Evolutionary conservation across 2,113 vertebrate genomes (phyloP), one percentile per base, ranked within the genome.

Genomic region (Petaurus breviceps): DNA sequence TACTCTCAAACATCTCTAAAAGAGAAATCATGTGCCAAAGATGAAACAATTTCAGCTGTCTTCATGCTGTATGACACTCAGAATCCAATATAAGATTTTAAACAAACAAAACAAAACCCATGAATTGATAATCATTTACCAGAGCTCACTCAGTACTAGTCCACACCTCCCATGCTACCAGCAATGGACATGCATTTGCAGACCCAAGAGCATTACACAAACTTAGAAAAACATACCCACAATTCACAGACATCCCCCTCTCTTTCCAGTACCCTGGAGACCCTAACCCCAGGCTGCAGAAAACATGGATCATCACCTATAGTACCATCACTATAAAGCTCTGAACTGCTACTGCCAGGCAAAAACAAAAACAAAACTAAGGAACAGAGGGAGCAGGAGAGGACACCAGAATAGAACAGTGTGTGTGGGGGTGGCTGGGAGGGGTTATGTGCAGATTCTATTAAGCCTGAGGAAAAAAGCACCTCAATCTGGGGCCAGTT

Each of bases 341-440:
- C 25, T 57, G 8, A 28, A 26, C 9, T 28, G 25, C 9, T 25
- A 57, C 0, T 14, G 3, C 31, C 28, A 37, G 28, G 12, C 11
- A 61, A 61, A 68, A 43, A 49, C 47, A 49, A 49, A 49, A 49
- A 49, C 47, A 49, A 43, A 22, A 31, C 37, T 84, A 43, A 84
- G 37, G n/a, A 84, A 84, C 16, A 84, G 68, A 84, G 19, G 68
- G 14, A 84, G 7, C n/a, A 7, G 16, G 16, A 43, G 16, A 43
- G n/a, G n/a, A 84, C 61, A 68, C 12, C 61, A 68, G 57, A 37
- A 68, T 10, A 16, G 31, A 3, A 37, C 0, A 68, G 7, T 55
- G 2, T 6, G 1, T 8, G 14, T 68, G 37, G 2, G 3, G 31
- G 31, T 12, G 6, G 0, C 14, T n/a, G 3, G 61, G 14, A 31